A percentile compares a stretch with the other conserved stretches of the same genome.
Evolutionary conservation across 2,113 vertebrate species (phyloP).

Genomic region (Puntigrus tetrazona): DNA sequence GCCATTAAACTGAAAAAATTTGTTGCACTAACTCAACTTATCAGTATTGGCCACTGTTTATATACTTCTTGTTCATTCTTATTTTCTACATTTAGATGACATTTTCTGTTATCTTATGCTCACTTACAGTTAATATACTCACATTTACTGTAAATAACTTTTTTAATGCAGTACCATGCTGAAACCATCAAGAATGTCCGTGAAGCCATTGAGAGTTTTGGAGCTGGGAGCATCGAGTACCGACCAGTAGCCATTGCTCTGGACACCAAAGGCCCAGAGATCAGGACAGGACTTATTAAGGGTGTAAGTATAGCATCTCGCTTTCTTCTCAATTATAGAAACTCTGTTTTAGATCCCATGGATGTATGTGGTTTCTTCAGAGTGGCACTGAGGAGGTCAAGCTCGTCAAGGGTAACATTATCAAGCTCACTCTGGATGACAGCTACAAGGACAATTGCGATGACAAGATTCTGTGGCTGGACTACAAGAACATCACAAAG

Average conservation of each 20-base stretch:
- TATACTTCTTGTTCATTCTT: not conserved
- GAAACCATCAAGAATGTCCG: constrained; percentile 95
- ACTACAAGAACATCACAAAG: constrained; percentile 96
- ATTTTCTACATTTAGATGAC: not conserved
- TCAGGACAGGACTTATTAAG: constrained; percentile 96
- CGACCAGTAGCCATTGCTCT: constrained; percentile 93
- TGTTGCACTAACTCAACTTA: not conserved
- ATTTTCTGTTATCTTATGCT: not conserved
- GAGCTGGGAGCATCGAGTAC: constrained; percentile 84
- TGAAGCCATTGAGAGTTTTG: constrained; percentile 90
- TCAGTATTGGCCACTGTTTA: not conserved
- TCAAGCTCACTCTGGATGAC: constrained; percentile 90
- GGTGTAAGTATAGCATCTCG: constrained; percentile 80
- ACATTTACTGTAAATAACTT: not conserved
- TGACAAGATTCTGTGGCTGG: constrained; percentile 88
- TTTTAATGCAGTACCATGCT: constrained; percentile 83
- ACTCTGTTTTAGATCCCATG: not conserved
- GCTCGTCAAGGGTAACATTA: constrained; percentile 84
- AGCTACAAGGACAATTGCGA: constrained; percentile 89
- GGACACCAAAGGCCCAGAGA: constrained; percentile 98
- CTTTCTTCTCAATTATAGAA: not conserved
- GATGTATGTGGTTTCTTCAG: constrained; percentile 62
- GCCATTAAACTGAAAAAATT: no score
- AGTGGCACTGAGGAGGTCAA: constrained; percentile 95
- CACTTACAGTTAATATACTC: not conserved